Conservation (phyloP, 2,888 invertebrate species). For the Choristoneura rosaceana region DNA sequence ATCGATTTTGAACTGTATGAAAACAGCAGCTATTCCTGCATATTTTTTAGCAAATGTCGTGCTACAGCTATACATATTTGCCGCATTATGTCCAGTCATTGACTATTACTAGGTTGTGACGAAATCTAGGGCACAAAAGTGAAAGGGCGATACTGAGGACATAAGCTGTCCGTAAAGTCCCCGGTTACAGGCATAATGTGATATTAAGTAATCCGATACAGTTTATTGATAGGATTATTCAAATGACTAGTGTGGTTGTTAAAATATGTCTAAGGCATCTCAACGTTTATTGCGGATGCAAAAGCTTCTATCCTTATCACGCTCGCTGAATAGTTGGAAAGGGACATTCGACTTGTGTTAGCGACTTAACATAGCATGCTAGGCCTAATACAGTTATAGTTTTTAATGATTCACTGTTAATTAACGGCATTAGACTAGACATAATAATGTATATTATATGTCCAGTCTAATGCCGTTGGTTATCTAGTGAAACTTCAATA, state of each 20-base stretch:
- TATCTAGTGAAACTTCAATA: no score
- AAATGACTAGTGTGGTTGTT: conserved; percentile 8
- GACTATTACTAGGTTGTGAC: conserved; percentile 61
- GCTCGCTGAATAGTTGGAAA: no score
- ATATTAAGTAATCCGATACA: conserved; percentile 38
- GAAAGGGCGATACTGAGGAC: conserved; percentile 68
- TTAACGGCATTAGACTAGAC: no score
- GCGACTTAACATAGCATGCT: no score
- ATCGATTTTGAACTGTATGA: background rate
- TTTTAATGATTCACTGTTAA: no score
- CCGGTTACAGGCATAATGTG: conserved; percentile 47
- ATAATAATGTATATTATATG: no score
- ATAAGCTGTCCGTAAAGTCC: conserved; percentile 51
- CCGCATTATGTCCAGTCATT: background rate
- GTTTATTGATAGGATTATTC: conserved; percentile 25
- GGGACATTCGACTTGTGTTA: no score
- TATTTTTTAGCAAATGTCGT: conserved; percentile 35
- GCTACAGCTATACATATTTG: conserved; percentile 35
- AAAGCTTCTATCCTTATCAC: no score
- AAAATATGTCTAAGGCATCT: background rate
- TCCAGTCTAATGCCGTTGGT: no score
- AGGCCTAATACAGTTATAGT: background rate
- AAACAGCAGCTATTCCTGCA: conserved; percentile 8
- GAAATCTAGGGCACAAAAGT: conserved; percentile 72
- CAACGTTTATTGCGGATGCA: background rate